Evolutionary conservation across 2,888 invertebrate species (phyloP).

Genomic region (Hydriomena furcata): DNA sequence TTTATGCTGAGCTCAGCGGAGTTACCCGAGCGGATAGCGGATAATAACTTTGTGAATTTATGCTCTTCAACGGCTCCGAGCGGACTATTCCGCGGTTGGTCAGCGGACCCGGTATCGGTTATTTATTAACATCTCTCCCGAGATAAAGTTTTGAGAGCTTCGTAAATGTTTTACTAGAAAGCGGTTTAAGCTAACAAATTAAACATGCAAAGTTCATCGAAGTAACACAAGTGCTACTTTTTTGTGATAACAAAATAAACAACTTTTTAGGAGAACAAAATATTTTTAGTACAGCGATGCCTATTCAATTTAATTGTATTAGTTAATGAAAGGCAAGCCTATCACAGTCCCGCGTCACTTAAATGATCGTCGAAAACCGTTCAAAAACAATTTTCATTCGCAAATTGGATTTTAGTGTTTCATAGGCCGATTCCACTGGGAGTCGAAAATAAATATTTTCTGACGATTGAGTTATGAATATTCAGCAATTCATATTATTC

Average conservation of each 20-base stretch:
- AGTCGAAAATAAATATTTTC: conserved; percentile 21
- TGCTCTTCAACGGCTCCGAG: conserved; percentile 15
- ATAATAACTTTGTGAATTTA: conserved; percentile 39
- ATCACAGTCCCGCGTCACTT: background rate
- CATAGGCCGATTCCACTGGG: background rate
- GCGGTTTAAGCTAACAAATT: too few relatives aligned
- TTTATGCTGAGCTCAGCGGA: conserved; percentile 28
- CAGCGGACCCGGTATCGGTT: conserved; percentile 13
- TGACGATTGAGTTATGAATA: conserved; percentile 29
- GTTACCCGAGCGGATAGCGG: conserved; percentile 35
- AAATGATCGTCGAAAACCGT: conserved; percentile 2
- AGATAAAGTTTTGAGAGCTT: background rate
- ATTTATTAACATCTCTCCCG: conserved; percentile 18
- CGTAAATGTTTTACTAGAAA: conserved; percentile 1
- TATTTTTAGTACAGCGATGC: too few relatives aligned
- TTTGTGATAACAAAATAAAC: too few relatives aligned
- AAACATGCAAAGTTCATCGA: too few relatives aligned
- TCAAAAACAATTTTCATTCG: conserved; percentile 7
- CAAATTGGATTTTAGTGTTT: conserved; percentile 19
- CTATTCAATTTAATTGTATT: background rate
- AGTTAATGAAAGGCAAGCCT: background rate
- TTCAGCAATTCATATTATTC: conserved; percentile 17
- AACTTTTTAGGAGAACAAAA: too few relatives aligned
- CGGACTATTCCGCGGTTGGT: conserved; percentile 8
- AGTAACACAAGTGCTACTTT: too few relatives aligned